phyloP scores from a whole-genome alignment of 2,888 invertebrate genomes.

The Tortrix viridana region DNA sequence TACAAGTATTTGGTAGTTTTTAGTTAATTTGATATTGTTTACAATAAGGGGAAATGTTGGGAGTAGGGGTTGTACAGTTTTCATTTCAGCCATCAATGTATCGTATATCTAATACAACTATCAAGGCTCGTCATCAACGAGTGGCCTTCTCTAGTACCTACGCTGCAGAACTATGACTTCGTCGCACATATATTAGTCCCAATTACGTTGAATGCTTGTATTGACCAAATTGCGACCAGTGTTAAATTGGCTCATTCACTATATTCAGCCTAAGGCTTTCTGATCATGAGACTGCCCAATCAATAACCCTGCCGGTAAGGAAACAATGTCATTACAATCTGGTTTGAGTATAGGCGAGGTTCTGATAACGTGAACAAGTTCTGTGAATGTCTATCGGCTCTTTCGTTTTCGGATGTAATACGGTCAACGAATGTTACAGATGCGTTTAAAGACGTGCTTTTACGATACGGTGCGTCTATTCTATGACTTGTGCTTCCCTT shows the following conservation, averaged over 20 bases:
- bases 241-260: background rate
- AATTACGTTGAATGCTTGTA: background rate
- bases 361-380: background rate
- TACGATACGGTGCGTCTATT: background rate
- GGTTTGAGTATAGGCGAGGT: background rate
- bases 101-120: no score
- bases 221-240: background rate
- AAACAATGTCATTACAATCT: background rate
- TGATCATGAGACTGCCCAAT: background rate
- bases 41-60: no score
- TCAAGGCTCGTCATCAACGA: no score
- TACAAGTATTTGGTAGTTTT: no score
- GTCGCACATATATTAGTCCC: background rate
- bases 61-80: no score
- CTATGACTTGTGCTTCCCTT: background rate
- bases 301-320: background rate
- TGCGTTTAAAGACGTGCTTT: background rate
- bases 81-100: no score
- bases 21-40: no score
- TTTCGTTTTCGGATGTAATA: background rate
- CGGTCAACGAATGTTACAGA: background rate
- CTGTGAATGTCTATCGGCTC: background rate
- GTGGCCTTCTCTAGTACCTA: no score
- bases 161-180: background rate
- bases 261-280: background rate